Evolutionary conservation across 2,888 invertebrate species (phyloP), one percentile per base, ranked within the genome.

Genomic region (Oxytorus armatus): DNA sequence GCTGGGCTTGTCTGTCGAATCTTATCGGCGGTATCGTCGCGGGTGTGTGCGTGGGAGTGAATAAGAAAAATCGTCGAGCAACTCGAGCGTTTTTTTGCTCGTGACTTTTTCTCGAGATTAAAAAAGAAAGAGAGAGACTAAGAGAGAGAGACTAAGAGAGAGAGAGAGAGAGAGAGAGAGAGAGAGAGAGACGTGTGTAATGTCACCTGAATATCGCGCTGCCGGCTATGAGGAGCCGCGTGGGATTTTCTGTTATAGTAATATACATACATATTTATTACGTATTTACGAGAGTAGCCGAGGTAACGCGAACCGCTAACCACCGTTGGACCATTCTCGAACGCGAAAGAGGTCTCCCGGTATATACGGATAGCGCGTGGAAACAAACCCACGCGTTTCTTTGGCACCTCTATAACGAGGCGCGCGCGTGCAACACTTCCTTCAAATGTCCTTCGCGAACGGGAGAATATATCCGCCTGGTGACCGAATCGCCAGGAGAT

Each of bases 131-230:
- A n/a, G n/a, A n/a, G n/a, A n/a, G n/a, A n/a, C n/a, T n/a, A n/a
- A n/a, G n/a, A n/a, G n/a, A n/a, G 23, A 25, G 39, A 8, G 44
- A 25, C 42, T 44, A 51, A 10, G 68, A 36, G 59, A 51, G 51
- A 33, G 66, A 21, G 11, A 33, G 18, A 65, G 29, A 33, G 11
- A 49, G 18, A 44, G 33, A 61, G 59, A 59, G 21, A 29, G 29
- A 33, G 11, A 66, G 57, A 70, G 72, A 29, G 55, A 14, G 5
- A 36, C 66, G 25, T 57, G 18, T 68, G 55, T 75, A 79, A 79
- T 73, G 80, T 80, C 80, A 80, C 80, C 80, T 80, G 76, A 80
- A 77, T 73, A 73, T 73, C 5, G n/a, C 77, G 73, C 73, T 73
- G 47, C 53, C 63, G 72, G 57, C 63, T 63, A 70, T 29, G 14